Base-by-base conservation (phyloP, 2,113 vertebrate species). In the Aphyosemion australe region DNA sequence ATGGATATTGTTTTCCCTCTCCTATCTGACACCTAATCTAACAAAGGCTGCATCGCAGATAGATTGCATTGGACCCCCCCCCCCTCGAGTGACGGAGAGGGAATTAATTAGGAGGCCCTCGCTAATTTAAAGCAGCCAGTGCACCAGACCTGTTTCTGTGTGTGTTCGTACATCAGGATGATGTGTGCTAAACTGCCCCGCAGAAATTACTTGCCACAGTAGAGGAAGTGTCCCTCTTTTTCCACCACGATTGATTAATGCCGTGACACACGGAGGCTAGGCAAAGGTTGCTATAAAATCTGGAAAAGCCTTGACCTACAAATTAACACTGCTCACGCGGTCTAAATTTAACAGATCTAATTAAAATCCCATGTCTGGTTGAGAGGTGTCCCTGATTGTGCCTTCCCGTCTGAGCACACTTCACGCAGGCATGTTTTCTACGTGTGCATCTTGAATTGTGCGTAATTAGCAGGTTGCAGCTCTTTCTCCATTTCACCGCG, bases 91-190 rank as follows among this genome's bases (percentile, higher is more conserved):
- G 87, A 91, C 87, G 89, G 78, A 79, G 65, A 67, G 76, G 69
- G 85, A 91, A 91, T 92, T 93, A 88, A 93, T 92, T 92, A 91
- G 83, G 83, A 75, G 81, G 69, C 52, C 79, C 31, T 83, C 68
- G 68, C 87, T 91, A 88, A 91, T 92, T 92, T 88, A 76, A 86
- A 85, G 80, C 74, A 86, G 83, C 68, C 82, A 55, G 46, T 78
- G 74, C 85, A 26, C 71, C 78, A 77, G 72, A 84, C 73, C 72
- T 83, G 85, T 82, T 79, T 86, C 73, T 80, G 84, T 78, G 81
- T 86, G 76, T 79, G 83, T 79, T 78, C 72, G 76, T 70, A 59
- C 65, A 78, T 83, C 77, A 72, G 74, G 74, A 68, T 78, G 84
- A 80, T 80, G 68, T 72, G 80, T 78, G 74, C 68, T 76, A 67